phyloP scores from a whole-genome alignment of 2,888 invertebrate species.

The Xylocampa areola region DNA sequence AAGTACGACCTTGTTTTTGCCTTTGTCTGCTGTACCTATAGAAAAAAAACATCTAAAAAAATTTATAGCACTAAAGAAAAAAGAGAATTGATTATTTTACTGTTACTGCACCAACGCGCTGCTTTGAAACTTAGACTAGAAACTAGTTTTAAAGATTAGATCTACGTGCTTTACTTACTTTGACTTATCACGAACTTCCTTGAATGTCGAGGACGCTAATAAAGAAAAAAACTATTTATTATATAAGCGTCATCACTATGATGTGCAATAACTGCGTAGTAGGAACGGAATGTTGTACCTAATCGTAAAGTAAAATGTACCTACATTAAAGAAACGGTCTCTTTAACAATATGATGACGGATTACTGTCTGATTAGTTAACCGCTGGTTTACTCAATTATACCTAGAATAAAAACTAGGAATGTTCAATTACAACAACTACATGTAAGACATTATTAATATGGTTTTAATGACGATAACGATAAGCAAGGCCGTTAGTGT shows the following conservation, averaged over 20 bases:
- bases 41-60: slow-evolving; percentile 11
- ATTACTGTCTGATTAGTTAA: slow-evolving; percentile 9
- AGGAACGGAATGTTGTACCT: slow-evolving; percentile 2
- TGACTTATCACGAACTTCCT: too few relatives aligned
- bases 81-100: slow-evolving; percentile 12
- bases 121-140: not conserved
- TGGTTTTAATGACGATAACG: slow-evolving; percentile 52
- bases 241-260: too few relatives aligned
- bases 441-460: slow-evolving; percentile 39
- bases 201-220: too few relatives aligned
- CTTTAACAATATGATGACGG: slow-evolving; percentile 8
- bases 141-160: slow-evolving; percentile 8
- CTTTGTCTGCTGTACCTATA: slow-evolving; percentile 24
- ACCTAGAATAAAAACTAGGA: slow-evolving; percentile 18
- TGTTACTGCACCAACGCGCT: slow-evolving; percentile 5
- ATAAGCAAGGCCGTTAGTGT: slow-evolving; percentile 51
- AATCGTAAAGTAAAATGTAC: too few relatives aligned
- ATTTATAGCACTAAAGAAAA: slow-evolving; percentile 12
- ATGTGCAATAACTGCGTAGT: slow-evolving; percentile 1
- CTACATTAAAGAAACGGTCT: not conserved
- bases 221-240: too few relatives aligned
- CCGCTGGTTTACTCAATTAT: slow-evolving; percentile 21
- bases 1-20: slow-evolving; percentile 19
- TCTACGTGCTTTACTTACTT: slow-evolving; percentile 4
- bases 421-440: slow-evolving; percentile 21